A percentile compares a stretch with the other conserved stretches of the same genome.
Conservation (phyloP, 2,797 vertebrate species). For the Enteromius argenteus region DNA sequence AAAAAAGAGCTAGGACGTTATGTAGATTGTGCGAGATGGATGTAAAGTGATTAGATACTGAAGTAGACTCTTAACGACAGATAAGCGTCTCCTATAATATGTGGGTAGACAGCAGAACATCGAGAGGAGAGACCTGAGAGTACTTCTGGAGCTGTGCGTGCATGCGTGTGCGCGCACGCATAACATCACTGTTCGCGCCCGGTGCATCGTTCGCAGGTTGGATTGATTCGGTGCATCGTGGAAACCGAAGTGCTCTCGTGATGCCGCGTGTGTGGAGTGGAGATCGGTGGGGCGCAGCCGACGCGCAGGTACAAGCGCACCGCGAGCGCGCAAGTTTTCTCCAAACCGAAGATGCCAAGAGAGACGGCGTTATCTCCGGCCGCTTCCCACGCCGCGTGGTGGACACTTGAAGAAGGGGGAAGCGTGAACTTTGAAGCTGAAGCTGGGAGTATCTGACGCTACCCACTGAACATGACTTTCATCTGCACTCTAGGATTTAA, state of each 20-base stretch:
- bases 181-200: conserved; percentile 30
- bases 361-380: not conserved
- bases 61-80: not conserved
- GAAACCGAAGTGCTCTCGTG: conserved; percentile 39
- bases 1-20: not conserved
- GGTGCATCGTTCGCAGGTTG: conserved; percentile 37
- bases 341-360: conserved; percentile 15
- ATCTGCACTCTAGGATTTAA: conserved; percentile 6
- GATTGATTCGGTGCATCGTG: conserved; percentile 34
- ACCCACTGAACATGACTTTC: conserved; percentile 19
- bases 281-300: conserved; percentile 32
- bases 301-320: conserved; percentile 22
- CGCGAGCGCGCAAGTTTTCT: not conserved
- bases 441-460: conserved; percentile 44
- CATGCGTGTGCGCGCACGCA: conserved; percentile 47
- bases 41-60: not conserved
- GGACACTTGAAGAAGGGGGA: conserved; percentile 29
- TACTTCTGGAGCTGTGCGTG: not conserved
- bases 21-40: not conserved
- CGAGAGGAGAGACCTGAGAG: conserved; percentile 8
- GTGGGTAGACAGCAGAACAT: not conserved
- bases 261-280: conserved; percentile 39
- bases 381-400: conserved; percentile 28
- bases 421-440: conserved; percentile 44
- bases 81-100: not conserved